phyloP scores from a whole-genome alignment of 2,888 invertebrate genomes.

The Coenonympha glycerion region DNA sequence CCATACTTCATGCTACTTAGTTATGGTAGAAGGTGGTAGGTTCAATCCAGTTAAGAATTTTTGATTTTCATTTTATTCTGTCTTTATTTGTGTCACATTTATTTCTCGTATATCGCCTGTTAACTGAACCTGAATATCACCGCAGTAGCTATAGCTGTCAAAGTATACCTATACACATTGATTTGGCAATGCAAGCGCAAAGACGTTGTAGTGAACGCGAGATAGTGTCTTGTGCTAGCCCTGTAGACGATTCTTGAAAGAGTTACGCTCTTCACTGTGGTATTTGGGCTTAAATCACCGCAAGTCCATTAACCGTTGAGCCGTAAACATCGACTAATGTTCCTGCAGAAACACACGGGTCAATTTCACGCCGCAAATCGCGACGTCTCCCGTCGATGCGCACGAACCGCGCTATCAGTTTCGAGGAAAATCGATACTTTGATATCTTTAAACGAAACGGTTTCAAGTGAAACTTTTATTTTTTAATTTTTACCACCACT shows the following conservation, averaged over 20 bases:
- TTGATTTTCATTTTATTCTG: too few species aligned
- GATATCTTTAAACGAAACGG: neutral
- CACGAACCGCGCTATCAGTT: conserved; percentile 1
- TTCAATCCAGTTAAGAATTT: too few species aligned
- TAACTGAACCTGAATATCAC: too few species aligned
- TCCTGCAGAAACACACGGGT: conserved; percentile 23
- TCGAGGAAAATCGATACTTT: neutral
- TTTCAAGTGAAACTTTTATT: neutral
- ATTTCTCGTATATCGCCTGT: too few species aligned
- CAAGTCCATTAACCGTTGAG: conserved; percentile 34
- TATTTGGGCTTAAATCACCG: conserved; percentile 29
- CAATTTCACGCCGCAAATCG: conserved; percentile 11
- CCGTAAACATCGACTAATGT: conserved; percentile 37
- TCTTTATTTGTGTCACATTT: too few species aligned
- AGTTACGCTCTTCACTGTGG: conserved; percentile 11
- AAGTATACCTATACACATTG: too few species aligned
- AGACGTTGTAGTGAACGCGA: too few species aligned
- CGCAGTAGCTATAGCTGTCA: too few species aligned
- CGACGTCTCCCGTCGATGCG: neutral
- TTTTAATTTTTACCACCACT: neutral
- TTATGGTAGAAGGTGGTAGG: too few species aligned
- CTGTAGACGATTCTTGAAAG: conserved; percentile 1
- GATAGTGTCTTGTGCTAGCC: neutral
- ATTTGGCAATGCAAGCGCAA: too few species aligned
- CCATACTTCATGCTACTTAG: too few species aligned